Evolutionary conservation across 2,888 invertebrate species (phyloP).

Genomic region (Nasonia oneida): DNA sequence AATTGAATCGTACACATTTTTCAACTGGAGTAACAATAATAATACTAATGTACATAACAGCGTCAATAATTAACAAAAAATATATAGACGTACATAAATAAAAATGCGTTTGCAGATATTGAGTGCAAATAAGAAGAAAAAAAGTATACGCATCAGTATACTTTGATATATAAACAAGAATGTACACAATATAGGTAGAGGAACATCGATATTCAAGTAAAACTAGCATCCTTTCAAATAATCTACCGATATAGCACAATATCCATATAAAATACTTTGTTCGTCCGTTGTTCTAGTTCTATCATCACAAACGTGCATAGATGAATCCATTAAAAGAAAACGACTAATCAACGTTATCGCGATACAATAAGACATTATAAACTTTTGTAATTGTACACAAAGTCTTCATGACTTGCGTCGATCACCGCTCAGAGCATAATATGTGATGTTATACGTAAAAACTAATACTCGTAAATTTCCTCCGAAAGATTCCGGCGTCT

Average conservation of each 20-base stretch:
- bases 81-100: not conserved
- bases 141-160: not conserved
- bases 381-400: not conserved
- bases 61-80: constrained; percentile 3
- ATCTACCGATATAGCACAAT: constrained; percentile 5
- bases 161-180: not conserved
- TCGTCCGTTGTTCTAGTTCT: constrained; percentile 25
- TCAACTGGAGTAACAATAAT: not conserved
- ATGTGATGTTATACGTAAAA: not conserved
- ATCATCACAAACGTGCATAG: constrained; percentile 28
- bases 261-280: constrained; percentile 38
- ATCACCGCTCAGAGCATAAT: not conserved
- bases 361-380: not conserved
- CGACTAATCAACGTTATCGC: not conserved
- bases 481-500: not conserved
- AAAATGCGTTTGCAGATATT: not conserved
- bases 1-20: not conserved
- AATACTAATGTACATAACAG: not conserved
- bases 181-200: constrained; percentile 20
- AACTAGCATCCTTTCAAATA: not conserved
- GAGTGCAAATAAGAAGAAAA: constrained; percentile 21
- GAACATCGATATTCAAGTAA: constrained; percentile 25
- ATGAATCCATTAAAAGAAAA: not conserved
- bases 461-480: not conserved
- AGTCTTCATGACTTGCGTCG: not conserved